A percentile compares a stretch with the other conserved stretches of the same genome.
phyloP scores from a whole-genome alignment of 2,113 vertebrate genomes.

The Mesitornis unicolor region DNA sequence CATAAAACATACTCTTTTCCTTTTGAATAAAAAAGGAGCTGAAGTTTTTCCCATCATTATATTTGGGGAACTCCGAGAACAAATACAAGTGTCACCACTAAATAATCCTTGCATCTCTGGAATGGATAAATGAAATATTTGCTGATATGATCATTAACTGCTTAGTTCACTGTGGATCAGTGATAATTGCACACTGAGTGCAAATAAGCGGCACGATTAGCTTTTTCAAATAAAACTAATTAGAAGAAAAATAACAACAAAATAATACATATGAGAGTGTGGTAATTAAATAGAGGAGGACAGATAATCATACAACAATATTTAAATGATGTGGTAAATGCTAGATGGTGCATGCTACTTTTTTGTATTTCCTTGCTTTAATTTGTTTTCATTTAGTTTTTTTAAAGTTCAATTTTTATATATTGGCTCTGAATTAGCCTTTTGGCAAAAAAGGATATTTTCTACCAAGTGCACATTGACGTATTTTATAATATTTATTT shows the following conservation, averaged over 20 bases:
- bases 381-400: background rate
- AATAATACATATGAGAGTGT: background rate
- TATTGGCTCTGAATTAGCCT: background rate
- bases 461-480: background rate
- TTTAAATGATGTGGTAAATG: background rate
- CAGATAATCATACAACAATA: background rate
- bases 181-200: background rate
- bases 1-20: background rate
- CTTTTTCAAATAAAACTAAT: slow-evolving; percentile 50
- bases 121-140: background rate
- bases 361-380: background rate
- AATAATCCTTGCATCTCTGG: background rate
- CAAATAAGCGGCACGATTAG: slow-evolving; percentile 35
- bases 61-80: background rate
- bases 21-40: background rate
- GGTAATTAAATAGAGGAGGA: slow-evolving; percentile 31
- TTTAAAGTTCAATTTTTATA: background rate
- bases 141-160: background rate
- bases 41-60: background rate
- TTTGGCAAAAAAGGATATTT: background rate
- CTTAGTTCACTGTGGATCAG: background rate
- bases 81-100: background rate
- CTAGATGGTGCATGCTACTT: background rate
- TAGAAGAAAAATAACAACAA: slow-evolving; percentile 39
- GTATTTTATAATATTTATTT: background rate